Conservation (phyloP, 2,113 vertebrate genomes). For the Rhinolophus ferrumequinum region DNA sequence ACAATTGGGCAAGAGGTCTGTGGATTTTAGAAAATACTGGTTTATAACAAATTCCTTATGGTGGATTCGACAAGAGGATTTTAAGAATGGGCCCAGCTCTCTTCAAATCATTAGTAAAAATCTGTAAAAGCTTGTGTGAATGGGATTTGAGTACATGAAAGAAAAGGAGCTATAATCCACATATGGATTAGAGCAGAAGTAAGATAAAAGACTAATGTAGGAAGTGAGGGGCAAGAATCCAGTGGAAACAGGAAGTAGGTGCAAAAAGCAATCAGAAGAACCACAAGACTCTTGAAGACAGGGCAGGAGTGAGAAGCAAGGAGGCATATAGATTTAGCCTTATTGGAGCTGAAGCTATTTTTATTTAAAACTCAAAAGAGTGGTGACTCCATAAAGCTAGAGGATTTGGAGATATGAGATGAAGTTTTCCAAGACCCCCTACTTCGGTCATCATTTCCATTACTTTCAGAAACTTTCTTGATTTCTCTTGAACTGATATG, state of each 20-base stretch:
- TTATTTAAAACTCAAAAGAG: background rate
- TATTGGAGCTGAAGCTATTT: background rate
- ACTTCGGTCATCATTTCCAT: background rate
- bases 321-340: too few relatives aligned
- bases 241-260: background rate
- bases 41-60: background rate
- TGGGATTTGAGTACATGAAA: background rate
- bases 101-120: background rate
- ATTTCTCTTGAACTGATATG: background rate
- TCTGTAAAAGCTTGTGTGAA: background rate
- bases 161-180: background rate
- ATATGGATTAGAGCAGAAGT: too few relatives aligned
- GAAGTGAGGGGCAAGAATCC: background rate
- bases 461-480: background rate
- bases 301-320: too few relatives aligned
- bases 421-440: background rate
- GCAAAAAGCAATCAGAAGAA: background rate
- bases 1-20: background rate
- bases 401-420: background rate
- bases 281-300: too few relatives aligned
- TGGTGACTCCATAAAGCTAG: background rate
- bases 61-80: background rate
- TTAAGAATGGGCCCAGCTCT: background rate
- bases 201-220: background rate
- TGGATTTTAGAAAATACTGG: background rate